Evolutionary conservation across 2,888 invertebrate genomes (phyloP).

Genomic region (Arge pagana): DNA sequence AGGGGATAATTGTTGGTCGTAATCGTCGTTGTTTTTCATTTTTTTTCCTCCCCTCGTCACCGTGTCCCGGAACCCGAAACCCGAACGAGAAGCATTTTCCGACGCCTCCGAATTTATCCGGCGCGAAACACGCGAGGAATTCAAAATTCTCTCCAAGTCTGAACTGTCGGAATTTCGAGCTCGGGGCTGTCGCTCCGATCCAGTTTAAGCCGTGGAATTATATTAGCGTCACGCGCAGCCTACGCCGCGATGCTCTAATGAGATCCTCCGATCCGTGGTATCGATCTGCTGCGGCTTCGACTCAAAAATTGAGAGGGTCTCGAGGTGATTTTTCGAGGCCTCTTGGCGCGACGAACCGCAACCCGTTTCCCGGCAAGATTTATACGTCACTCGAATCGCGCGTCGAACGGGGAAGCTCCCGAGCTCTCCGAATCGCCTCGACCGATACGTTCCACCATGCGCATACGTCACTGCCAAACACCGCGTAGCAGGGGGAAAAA

Average conservation of each 20-base stretch:
- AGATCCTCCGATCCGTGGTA: constrained; percentile 10
- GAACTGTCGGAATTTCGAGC: constrained; percentile 6
- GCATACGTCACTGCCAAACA: too few relatives aligned
- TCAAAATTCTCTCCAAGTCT: constrained; percentile 14
- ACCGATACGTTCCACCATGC: too few relatives aligned
- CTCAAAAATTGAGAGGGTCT: too few relatives aligned
- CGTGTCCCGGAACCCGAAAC: too few relatives aligned
- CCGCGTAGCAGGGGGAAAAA: too few relatives aligned
- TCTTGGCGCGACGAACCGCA: neutral
- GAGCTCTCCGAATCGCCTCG: too few relatives aligned
- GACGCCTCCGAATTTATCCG: constrained; percentile 10
- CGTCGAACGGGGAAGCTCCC: too few relatives aligned
- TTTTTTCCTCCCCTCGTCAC: too few relatives aligned
- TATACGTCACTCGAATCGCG: too few relatives aligned
- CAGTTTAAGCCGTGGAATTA: constrained; percentile 13
- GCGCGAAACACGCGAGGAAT: constrained; percentile 18
- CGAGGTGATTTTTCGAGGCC: constrained; percentile 1
- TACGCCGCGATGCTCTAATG: constrained; percentile 2
- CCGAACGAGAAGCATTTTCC: neutral
- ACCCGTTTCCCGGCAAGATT: neutral
- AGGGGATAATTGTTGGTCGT: too few relatives aligned
- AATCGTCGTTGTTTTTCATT: too few relatives aligned
- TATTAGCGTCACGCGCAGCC: constrained; percentile 14
- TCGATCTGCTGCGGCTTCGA: too few relatives aligned
- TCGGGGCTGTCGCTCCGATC: constrained; percentile 9